Percentiles rank a stretch among this genome's conserved stretches.
These are phyloP conservation scores for Pollenia labialis DNA, from an alignment of 2,888 invertebrate genomes.

Conservation along the genomic window DNA sequence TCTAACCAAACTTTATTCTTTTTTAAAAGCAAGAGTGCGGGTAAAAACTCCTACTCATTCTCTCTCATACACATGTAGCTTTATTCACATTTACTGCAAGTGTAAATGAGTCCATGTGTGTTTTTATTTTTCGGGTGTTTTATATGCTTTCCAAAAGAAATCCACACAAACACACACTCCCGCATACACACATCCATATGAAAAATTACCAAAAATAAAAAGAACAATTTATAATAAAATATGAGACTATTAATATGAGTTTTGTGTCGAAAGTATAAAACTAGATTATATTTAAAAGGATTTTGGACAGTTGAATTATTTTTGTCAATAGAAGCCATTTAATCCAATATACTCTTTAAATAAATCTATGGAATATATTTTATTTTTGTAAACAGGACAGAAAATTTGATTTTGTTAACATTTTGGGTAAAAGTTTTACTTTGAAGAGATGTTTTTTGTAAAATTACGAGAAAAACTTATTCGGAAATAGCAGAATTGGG, in stretches of 20 bases:
- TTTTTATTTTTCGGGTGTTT: slow-evolving; percentile 4
- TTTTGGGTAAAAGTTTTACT: not conserved
- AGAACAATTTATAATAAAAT: slow-evolving; percentile 73
- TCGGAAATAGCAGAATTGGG: not conserved
- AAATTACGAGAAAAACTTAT: not conserved
- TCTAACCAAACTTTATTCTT: slow-evolving; percentile 41
- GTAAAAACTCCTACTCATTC: slow-evolving; percentile 13
- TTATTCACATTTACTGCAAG: not conserved
- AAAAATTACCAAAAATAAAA: slow-evolving; percentile 71
- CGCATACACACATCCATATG: slow-evolving; percentile 31
- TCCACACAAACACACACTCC: not conserved
- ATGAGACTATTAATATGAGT: slow-evolving; percentile 72
- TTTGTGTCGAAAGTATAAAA: slow-evolving; percentile 68
- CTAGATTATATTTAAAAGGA: slow-evolving; percentile 71
- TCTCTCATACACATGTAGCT: not conserved
- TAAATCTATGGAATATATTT: slow-evolving; percentile 22
- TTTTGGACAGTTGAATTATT: slow-evolving; percentile 72
- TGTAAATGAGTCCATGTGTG: slow-evolving; percentile 13
- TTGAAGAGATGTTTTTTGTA: not conserved
- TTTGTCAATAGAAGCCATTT: slow-evolving; percentile 65
- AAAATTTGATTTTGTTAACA: not conserved
- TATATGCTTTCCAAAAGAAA: slow-evolving; percentile 6
- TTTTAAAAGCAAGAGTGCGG: not conserved
- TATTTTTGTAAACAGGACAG: not conserved
- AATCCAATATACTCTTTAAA: slow-evolving; percentile 63